Conservation (phyloP, 2,888 invertebrate genomes). For the Drosophila anceps region DNA sequence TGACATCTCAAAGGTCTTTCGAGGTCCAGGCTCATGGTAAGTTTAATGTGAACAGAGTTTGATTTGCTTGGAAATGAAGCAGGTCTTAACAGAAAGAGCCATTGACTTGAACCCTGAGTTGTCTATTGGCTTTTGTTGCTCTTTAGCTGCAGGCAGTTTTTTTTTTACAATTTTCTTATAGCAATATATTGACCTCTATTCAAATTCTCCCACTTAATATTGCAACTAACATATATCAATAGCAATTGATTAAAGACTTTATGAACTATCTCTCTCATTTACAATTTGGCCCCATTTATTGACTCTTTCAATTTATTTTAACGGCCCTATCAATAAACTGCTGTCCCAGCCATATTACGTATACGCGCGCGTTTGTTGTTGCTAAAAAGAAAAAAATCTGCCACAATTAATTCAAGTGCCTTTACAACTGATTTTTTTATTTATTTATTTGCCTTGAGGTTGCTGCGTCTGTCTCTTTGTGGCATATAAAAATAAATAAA, state of each 20-base stretch:
- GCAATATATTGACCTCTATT: background rate
- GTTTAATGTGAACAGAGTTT: conserved; percentile 1
- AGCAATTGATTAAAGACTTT: conserved; percentile 11
- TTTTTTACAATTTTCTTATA: background rate
- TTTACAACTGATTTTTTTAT: conserved; percentile 32
- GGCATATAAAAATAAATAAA: conserved; percentile 18
- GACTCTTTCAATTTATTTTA: conserved; percentile 28
- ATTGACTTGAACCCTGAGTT: background rate
- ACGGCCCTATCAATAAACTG: conserved; percentile 18
- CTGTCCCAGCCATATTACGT: conserved; percentile 18
- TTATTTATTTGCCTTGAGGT: conserved; percentile 18
- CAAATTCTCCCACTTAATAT: background rate
- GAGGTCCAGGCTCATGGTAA: background rate
- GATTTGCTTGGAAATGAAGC: background rate
- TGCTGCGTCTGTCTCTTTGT: background rate
- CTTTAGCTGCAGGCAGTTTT: too few species aligned
- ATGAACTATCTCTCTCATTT: conserved; percentile 9
- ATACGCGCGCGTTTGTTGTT: background rate
- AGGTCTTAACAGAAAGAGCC: background rate
- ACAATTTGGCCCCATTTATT: conserved; percentile 21
- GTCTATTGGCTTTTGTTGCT: background rate
- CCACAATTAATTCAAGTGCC: conserved; percentile 33
- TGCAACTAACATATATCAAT: background rate
- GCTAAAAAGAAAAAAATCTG: conserved; percentile 6
- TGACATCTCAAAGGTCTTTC: conserved; percentile 15